Base-by-base conservation (phyloP, 2,888 invertebrate genomes). In the Carabus problematicus region DNA sequence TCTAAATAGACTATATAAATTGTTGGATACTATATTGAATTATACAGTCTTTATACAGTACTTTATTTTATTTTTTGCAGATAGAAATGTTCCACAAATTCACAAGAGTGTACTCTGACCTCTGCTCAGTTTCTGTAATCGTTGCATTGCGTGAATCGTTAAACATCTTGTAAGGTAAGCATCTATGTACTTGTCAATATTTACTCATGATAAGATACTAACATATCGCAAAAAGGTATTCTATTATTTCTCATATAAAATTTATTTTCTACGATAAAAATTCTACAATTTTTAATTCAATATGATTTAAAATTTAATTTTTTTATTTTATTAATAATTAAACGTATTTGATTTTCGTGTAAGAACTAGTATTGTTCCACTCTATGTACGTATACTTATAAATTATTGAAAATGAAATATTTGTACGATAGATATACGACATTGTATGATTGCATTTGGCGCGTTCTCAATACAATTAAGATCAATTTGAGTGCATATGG, bases 161-260 rank as follows among this genome's bases (percentile, higher is more conserved):
- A 40, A 59, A 12, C 59, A 14, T 16, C 19, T 59, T 42, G 59
- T 59, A 41, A 59, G 19, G 59, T 12, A 16, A 56, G 29, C 19
- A 56, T 56, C 3, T 29, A 29, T 56, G 29, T 14, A 55, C 63
- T 54, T 54, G 52, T 64, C 41, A 64, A 64, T 64, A 64, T 64
- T 64, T 64, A 54, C 54, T 42, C 12, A 47, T 49, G 52, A 63
- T 64, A 64, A 54, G 63, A 64, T 64, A 64, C 63, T 18, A 64
- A 40, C 19, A 54, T 55, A 42, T 63, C 63, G 63, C 63, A 63
- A 63, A 63, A 63, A 63, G 54, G 49, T 39, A 49, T 61, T 52
- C 54, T 14, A 41, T 52, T 54, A 55, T 55, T 64, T 40, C 16
- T 52, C 14, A 52, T 52, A 52, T 52, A 12, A 52, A 16, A 47